Evolutionary conservation across 2,888 invertebrate genomes (phyloP).

Genomic region (Clusia tigrina): DNA sequence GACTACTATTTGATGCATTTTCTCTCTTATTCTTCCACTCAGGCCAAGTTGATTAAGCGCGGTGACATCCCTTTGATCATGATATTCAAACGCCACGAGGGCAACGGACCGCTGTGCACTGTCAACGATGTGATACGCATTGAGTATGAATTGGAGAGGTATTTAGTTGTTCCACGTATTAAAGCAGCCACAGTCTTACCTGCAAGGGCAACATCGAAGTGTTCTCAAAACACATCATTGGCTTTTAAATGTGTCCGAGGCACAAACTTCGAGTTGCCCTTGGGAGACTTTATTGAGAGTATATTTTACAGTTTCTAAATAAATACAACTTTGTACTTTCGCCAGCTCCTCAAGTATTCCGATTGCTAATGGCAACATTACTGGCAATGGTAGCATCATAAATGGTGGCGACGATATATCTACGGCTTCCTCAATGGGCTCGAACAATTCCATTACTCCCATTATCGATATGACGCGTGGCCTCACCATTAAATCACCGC

Average conservation of each 20-base stretch:
- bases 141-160: slow-evolving; percentile 69
- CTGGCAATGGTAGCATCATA: too few species aligned
- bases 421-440: too few species aligned
- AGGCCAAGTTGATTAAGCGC: slow-evolving; percentile 64
- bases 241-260: too few species aligned
- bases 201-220: background rate
- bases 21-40: background rate
- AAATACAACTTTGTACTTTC: too few species aligned
- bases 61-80: slow-evolving; percentile 67
- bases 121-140: slow-evolving; percentile 75
- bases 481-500: slow-evolving; percentile 44
- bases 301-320: too few species aligned
- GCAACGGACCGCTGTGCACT: slow-evolving; percentile 72
- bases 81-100: slow-evolving; percentile 74
- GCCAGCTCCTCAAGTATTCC: too few species aligned
- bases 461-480: slow-evolving; percentile 47
- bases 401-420: too few species aligned
- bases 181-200: background rate
- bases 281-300: too few species aligned
- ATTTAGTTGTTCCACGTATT: slow-evolving; percentile 24
- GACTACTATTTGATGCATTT: background rate
- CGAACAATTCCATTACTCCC: too few species aligned
- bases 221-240: background rate
- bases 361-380: too few species aligned
- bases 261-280: too few species aligned